Evolutionary conservation across 1,140 invertebrate genomes (phyloP), one percentile per base, ranked within the genome.

Genomic region (Bombus affinis): DNA sequence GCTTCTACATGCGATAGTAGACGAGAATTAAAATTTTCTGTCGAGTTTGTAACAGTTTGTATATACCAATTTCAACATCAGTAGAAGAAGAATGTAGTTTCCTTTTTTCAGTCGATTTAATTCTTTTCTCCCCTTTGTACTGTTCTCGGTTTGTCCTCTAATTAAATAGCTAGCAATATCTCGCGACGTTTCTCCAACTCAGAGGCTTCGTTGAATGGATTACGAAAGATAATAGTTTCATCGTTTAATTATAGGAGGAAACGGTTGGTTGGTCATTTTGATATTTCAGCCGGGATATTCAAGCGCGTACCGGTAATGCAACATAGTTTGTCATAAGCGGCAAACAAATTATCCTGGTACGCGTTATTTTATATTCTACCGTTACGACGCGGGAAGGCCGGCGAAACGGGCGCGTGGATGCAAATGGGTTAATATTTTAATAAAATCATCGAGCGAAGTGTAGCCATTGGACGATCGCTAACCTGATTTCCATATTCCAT

Each of bases 351-450:
- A 79, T 79, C 76, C 22, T n/a, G 42, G 66, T 8, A 8, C n/a
- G 53, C 37, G 37, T 44, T 39, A 65, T 85, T 85, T 80, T 65
- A 73, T 68, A 72, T 65, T 65, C 68, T 13, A 35, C 35, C 68
- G 53, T 73, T 39, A 65, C 42, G 32, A 28, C 32, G 65, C 65
- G 15, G 32, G 1, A 44, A 59, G 39, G 3, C n/a, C 12, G 42
- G 53, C 9, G 32, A 28, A 53, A 22, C 47, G 8, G n/a, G 22
- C 13, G 28, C 35, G 39, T 66, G 18, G 68, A 80, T 85, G 68
- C 77, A 80, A 85, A 85, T 85, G 68, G 83, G 77, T 85, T 85
- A 85, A 85, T 85, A 85, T 85, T 85, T 85, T 79, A 72, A 80
- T 79, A 73, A 80, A 85, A 85, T 80, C 68, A 28, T 42, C 57